Evolutionary conservation across 2,888 invertebrate species (phyloP).

Genomic region (Cantharis flavilabris): DNA sequence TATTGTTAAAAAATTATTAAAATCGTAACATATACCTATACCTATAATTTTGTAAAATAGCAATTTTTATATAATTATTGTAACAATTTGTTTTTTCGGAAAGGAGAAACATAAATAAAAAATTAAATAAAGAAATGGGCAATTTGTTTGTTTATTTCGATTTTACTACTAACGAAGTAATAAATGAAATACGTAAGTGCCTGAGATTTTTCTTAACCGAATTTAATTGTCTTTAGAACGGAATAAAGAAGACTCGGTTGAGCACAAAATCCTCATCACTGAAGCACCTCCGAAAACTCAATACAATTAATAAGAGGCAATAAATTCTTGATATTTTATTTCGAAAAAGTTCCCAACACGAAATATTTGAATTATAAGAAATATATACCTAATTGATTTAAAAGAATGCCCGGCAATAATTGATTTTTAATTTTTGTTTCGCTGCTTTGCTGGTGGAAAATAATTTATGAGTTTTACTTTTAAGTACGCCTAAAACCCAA

Average conservation of each 20-base stretch:
- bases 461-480: not conserved
- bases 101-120: slow-evolving; percentile 26
- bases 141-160: slow-evolving; percentile 9
- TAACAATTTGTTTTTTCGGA: slow-evolving; percentile 31
- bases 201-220: not conserved
- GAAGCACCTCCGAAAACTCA: slow-evolving; percentile 5
- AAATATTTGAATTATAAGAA: not conserved
- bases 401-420: not conserved
- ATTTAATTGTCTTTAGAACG: slow-evolving; percentile 6
- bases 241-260: slow-evolving; percentile 2
- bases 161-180: not conserved
- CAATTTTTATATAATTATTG: slow-evolving; percentile 28
- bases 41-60: slow-evolving; percentile 23
- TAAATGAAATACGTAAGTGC: not conserved
- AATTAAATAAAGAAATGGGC: slow-evolving; percentile 17
- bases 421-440: slow-evolving; percentile 1
- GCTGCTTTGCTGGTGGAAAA: not conserved
- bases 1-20: slow-evolving; percentile 23
- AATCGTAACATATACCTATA: slow-evolving; percentile 16
- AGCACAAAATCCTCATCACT: not conserved
- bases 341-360: not conserved
- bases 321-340: not conserved
- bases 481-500: slow-evolving; percentile 4
- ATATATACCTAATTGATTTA: not conserved
- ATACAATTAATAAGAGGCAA: slow-evolving; percentile 19